Percentiles rank a stretch among this genome's conserved stretches.
These are phyloP conservation scores for Rhinogobio ventralis DNA, from an alignment of 2,797 vertebrate species.

Conservation along the genomic window DNA sequence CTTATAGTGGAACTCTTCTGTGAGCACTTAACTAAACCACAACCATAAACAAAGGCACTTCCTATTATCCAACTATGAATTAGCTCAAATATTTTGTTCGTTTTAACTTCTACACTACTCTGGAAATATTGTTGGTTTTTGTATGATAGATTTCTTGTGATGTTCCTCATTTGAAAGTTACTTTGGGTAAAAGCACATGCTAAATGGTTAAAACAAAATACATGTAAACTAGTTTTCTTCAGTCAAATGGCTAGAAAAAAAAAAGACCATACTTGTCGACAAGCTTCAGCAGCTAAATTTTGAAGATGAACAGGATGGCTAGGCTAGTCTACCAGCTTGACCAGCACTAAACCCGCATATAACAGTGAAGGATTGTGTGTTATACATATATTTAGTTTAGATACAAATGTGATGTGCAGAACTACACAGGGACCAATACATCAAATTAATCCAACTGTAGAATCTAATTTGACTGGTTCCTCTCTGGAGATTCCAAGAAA, in stretches of 20 bases:
- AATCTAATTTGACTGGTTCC: background rate
- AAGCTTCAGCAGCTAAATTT: background rate
- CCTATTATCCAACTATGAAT: too few relatives aligned
- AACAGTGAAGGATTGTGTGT: background rate
- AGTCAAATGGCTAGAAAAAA: background rate
- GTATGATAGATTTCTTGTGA: background rate
- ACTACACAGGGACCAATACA: background rate
- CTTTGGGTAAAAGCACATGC: background rate
- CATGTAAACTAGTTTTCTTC: background rate
- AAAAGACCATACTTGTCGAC: background rate
- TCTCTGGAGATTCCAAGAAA: background rate
- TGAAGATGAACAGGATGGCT: background rate
- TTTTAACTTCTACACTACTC: background rate
- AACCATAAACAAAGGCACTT: background rate
- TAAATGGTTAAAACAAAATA: background rate
- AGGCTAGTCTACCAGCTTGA: background rate
- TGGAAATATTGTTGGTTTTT: background rate
- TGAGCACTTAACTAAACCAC: background rate
- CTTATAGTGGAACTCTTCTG: background rate
- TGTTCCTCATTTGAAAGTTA: background rate
- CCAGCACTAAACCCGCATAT: background rate
- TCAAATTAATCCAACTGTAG: background rate
- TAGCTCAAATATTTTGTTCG: background rate
- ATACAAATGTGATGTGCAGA: background rate
- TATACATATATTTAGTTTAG: background rate